Conservation (phyloP, 1,140 invertebrate species). For the Ruditapes philippinarum region DNA sequence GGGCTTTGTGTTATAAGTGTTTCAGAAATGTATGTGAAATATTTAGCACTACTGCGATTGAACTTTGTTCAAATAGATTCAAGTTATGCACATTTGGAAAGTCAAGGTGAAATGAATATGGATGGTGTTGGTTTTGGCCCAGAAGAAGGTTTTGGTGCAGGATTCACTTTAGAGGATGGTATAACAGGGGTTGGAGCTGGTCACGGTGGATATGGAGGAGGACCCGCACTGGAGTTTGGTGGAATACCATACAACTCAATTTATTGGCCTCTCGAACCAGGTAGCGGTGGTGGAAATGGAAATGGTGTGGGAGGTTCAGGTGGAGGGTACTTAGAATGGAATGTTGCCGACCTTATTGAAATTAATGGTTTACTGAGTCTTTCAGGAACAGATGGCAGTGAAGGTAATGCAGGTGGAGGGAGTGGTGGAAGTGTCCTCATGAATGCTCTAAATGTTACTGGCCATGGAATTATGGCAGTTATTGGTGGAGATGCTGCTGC, state of each 20-base stretch:
- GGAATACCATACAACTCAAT: conserved; percentile 79
- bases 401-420: conserved; percentile 76
- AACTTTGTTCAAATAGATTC: conserved; percentile 76
- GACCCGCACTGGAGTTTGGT: conserved; percentile 77
- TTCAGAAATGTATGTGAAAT: conserved; percentile 77
- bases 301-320: conserved; percentile 77
- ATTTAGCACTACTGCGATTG: conserved; percentile 76
- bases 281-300: conserved; percentile 76
- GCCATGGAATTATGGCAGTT: conserved; percentile 78
- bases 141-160: conserved; percentile 73
- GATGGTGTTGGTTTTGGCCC: conserved; percentile 70
- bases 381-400: conserved; percentile 69
- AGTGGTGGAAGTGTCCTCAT: conserved; percentile 79
- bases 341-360: conserved; percentile 74
- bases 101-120: conserved; percentile 76
- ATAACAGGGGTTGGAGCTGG: conserved; percentile 72
- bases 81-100: conserved; percentile 76
- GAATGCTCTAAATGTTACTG: conserved; percentile 77
- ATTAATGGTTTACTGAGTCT: conserved; percentile 77
- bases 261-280: conserved; percentile 72
- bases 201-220: conserved; percentile 78
- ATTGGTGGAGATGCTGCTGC: conserved; percentile 76
- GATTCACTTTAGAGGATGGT: conserved; percentile 58
- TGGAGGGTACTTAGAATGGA: conserved; percentile 78
- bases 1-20: conserved; percentile 70